A percentile compares a stretch with the other conserved stretches of the same genome.
phyloP scores from a whole-genome alignment of 2,888 invertebrate genomes.

The Formica aserva region DNA sequence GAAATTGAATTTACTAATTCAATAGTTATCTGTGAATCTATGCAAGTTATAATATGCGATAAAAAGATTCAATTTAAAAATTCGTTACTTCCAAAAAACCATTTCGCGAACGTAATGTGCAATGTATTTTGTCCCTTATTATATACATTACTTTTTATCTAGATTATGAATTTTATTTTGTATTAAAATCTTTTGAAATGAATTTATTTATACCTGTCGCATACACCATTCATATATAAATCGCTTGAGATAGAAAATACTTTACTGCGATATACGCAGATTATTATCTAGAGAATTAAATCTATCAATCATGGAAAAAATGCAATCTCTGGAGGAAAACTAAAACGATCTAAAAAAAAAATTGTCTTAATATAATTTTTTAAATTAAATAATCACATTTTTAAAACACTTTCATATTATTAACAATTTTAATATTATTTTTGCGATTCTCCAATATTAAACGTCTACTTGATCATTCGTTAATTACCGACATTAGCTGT shows the following conservation, averaged over 20 bases:
- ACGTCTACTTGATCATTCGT: background rate
- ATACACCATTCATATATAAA: background rate
- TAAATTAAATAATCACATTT: background rate
- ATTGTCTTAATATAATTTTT: background rate
- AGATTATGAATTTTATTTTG: background rate
- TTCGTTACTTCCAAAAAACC: background rate
- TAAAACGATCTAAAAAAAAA: background rate
- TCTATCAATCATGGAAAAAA: background rate
- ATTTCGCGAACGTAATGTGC: background rate
- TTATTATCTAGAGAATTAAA: background rate
- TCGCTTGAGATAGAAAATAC: no score
- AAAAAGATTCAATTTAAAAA: slow-evolving; percentile 24
- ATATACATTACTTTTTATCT: background rate
- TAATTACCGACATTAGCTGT: background rate
- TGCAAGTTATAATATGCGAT: background rate
- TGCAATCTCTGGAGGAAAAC: background rate
- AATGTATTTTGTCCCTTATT: background rate
- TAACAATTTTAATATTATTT: background rate
- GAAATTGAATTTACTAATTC: slow-evolving; percentile 27
- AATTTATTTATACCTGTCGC: background rate
- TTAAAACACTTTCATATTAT: background rate
- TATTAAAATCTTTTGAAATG: background rate
- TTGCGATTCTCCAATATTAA: background rate
- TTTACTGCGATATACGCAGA: no score
- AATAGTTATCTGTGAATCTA: background rate